Evolutionary conservation across 2,113 vertebrate species (phyloP).

Genomic region (Accipiter virgatus): DNA sequence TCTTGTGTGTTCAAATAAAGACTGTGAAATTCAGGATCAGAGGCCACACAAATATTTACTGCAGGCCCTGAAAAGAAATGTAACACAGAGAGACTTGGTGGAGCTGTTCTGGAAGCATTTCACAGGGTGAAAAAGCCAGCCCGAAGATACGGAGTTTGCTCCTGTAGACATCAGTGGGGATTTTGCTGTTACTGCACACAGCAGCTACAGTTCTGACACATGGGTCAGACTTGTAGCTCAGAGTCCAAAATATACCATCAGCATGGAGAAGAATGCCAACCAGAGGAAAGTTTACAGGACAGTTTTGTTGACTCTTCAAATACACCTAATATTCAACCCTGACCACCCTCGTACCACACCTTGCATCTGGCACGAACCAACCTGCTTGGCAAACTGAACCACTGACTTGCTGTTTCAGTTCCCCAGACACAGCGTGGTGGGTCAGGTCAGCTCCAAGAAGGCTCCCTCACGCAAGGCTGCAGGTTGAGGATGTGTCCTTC

Average conservation of each 20-base stretch:
- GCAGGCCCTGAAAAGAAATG: background rate
- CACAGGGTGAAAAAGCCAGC: background rate
- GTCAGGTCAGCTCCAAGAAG: background rate
- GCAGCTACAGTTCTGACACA: background rate
- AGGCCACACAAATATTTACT: background rate
- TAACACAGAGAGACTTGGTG: background rate
- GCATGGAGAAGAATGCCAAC: background rate
- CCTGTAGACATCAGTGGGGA: background rate
- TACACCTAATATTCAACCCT: background rate
- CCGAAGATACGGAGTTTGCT: background rate
- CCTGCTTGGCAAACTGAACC: background rate
- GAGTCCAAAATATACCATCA: background rate
- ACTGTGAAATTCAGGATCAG: background rate
- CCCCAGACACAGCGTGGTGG: background rate
- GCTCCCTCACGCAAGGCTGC: background rate
- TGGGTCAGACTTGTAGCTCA: background rate
- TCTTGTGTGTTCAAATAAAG: background rate
- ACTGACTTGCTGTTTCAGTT: rapidly evolving
- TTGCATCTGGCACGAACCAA: background rate
- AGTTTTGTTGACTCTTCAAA: background rate
- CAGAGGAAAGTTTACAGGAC: background rate
- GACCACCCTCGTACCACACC: background rate
- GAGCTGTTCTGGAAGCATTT: background rate
- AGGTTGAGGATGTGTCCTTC: background rate
- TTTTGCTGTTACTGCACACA: background rate